Evolutionary conservation across 1,140 invertebrate genomes (phyloP).

Genomic region (Monomorium pharaonis): DNA sequence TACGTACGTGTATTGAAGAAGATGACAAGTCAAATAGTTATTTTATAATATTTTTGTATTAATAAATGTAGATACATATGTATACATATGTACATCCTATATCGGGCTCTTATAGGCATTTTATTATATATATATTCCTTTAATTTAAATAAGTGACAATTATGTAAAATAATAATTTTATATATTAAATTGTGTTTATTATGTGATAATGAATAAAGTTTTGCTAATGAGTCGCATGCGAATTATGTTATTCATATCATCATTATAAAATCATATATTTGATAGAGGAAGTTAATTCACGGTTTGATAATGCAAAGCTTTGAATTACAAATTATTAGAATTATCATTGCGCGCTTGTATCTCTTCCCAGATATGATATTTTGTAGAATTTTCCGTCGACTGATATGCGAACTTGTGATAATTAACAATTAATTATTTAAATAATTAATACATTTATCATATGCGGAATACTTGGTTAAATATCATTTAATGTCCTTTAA

Average conservation of each 20-base stretch:
- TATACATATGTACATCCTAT: too few species aligned
- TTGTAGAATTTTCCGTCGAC: slow-evolving; percentile 28
- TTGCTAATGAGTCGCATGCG: not conserved
- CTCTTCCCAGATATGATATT: slow-evolving; percentile 29
- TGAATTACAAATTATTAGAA: slow-evolving; percentile 48
- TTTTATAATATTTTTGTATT: too few species aligned
- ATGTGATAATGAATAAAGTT: not conserved
- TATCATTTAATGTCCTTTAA: not conserved
- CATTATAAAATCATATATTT: slow-evolving; percentile 38
- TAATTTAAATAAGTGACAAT: not conserved
- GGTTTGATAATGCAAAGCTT: slow-evolving; percentile 24
- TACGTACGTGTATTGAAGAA: too few species aligned
- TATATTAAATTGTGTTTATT: not conserved
- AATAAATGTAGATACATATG: too few species aligned
- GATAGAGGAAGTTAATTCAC: slow-evolving; percentile 28
- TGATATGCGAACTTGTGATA: not conserved
- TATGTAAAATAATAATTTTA: not conserved
- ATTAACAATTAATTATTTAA: slow-evolving; percentile 52
- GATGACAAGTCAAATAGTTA: too few species aligned
- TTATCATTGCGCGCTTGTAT: slow-evolving; percentile 10
- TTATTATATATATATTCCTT: too few species aligned
- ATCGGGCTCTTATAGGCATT: too few species aligned
- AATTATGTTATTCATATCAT: not conserved
- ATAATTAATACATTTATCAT: slow-evolving; percentile 33
- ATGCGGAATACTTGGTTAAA: slow-evolving; percentile 9